Conservation (phyloP, 2,113 vertebrate species). For the Columba janthina region DNA sequence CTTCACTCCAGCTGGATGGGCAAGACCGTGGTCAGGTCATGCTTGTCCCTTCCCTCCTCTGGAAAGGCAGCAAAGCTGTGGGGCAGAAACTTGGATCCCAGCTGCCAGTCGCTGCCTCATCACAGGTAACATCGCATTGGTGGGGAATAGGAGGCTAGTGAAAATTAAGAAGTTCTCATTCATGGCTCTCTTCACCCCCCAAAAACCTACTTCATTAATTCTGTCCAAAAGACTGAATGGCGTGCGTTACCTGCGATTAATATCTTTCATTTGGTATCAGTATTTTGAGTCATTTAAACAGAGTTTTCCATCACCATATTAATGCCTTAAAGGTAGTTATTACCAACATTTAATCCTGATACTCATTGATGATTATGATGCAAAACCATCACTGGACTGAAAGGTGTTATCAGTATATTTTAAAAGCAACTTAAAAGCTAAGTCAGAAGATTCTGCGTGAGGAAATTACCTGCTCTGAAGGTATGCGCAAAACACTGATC, state of each 20-base stretch:
- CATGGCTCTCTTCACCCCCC: rapidly evolving
- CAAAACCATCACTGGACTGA: background rate
- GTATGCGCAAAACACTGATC: background rate
- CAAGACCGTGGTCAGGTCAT: background rate
- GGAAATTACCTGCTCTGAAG: background rate
- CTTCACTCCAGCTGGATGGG: background rate
- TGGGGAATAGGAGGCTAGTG: background rate
- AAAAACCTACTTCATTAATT: background rate
- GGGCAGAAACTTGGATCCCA: background rate
- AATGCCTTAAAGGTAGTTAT: background rate
- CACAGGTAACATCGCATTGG: rapidly evolving
- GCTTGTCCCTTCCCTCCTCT: background rate
- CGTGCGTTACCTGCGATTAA: rapidly evolving
- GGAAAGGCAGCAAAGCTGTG: background rate
- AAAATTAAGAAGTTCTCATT: background rate
- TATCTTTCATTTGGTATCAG: background rate
- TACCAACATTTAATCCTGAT: background rate
- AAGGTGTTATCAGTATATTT: background rate
- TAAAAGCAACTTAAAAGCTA: background rate
- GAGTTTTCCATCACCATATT: background rate
- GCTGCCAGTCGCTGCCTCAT: rapidly evolving
- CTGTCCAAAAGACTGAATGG: background rate
- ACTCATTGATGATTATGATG: background rate
- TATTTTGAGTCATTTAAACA: background rate
- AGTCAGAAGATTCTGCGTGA: background rate